Percentiles rank a stretch among this genome's conserved stretches.
phyloP scores from a whole-genome alignment of 2,888 invertebrate genomes.

The Drosophila tripunctata region DNA sequence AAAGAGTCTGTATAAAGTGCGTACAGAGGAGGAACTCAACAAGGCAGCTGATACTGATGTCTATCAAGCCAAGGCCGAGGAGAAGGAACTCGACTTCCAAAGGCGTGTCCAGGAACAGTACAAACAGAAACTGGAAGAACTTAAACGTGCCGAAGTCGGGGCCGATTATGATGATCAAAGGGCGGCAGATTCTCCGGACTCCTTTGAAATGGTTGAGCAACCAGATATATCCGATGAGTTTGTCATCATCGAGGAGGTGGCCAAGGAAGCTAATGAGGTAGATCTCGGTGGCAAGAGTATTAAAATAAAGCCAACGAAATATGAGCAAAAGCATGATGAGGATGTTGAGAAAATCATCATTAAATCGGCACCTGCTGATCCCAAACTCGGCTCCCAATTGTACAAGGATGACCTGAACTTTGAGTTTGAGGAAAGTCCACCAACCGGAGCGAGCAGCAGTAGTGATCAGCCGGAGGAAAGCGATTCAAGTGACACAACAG shows the following conservation, averaged over 20 bases:
- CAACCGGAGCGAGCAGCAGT: slow-evolving; percentile 82
- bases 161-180: slow-evolving; percentile 86
- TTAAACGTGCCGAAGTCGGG: slow-evolving; percentile 84
- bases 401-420: slow-evolving; percentile 87
- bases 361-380: slow-evolving; percentile 88
- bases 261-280: slow-evolving; percentile 92
- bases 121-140: slow-evolving; percentile 87
- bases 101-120: slow-evolving; percentile 84
- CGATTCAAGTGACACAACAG: slow-evolving; percentile 88
- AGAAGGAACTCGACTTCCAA: slow-evolving; percentile 84
- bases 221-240: slow-evolving; percentile 94
- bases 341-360: slow-evolving; percentile 90
- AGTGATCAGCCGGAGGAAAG: slow-evolving; percentile 83
- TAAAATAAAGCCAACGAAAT: slow-evolving; percentile 86
- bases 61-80: slow-evolving; percentile 75
- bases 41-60: slow-evolving; percentile 80
- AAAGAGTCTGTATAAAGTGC: slow-evolving; percentile 81
- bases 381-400: slow-evolving; percentile 86
- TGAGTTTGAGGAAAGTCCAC: slow-evolving; percentile 89
- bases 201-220: slow-evolving; percentile 94
- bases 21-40: slow-evolving; percentile 82
- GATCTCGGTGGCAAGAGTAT: slow-evolving; percentile 93
- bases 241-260: slow-evolving; percentile 94
- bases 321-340: slow-evolving; percentile 87
- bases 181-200: slow-evolving; percentile 91